Percentiles rank a stretch among this genome's conserved stretches.
Conservation (phyloP, 2,888 invertebrate genomes). For the Agriotes lineatus region DNA sequence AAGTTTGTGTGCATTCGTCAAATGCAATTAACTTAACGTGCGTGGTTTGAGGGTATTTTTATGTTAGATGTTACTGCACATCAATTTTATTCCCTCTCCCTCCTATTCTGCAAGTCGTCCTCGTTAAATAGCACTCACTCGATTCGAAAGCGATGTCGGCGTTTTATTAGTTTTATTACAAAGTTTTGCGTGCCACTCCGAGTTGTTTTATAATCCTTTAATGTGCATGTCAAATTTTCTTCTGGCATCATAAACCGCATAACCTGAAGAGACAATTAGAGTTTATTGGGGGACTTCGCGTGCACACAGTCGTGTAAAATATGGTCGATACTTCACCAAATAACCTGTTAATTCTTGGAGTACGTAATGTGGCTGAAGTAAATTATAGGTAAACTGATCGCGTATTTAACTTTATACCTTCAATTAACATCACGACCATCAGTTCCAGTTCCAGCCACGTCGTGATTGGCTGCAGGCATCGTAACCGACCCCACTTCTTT, state of each 20-base stretch:
- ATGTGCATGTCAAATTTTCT: slow-evolving; percentile 38
- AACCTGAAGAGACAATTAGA: slow-evolving; percentile 39
- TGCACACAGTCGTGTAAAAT: slow-evolving; percentile 34
- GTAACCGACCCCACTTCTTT: slow-evolving; percentile 49
- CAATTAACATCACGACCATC: slow-evolving; percentile 45
- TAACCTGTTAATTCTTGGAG: slow-evolving; percentile 38
- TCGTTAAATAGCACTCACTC: not conserved
- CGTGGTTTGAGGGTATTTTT: too few species aligned
- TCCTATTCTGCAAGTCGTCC: not conserved
- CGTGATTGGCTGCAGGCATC: slow-evolving; percentile 40
- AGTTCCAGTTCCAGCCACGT: slow-evolving; percentile 34
- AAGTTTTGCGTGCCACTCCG: slow-evolving; percentile 22
- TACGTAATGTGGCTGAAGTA: slow-evolving; percentile 41
- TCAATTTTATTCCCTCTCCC: too few species aligned
- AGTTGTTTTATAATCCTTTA: slow-evolving; percentile 41
- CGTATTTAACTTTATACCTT: slow-evolving; percentile 47
- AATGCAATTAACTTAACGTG: too few species aligned
- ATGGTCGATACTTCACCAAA: slow-evolving; percentile 28
- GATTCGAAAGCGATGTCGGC: slow-evolving; percentile 8
- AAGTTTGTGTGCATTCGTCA: too few species aligned
- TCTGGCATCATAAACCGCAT: slow-evolving; percentile 28
- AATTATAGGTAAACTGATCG: slow-evolving; percentile 47
- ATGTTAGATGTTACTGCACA: too few species aligned
- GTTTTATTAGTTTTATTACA: slow-evolving; percentile 19
- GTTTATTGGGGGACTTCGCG: slow-evolving; percentile 30